Evolutionary conservation across 37 sponge, comb jelly and placozoan genomes (phyloP).

Genomic region (Cladorhizidae sp.): DNA sequence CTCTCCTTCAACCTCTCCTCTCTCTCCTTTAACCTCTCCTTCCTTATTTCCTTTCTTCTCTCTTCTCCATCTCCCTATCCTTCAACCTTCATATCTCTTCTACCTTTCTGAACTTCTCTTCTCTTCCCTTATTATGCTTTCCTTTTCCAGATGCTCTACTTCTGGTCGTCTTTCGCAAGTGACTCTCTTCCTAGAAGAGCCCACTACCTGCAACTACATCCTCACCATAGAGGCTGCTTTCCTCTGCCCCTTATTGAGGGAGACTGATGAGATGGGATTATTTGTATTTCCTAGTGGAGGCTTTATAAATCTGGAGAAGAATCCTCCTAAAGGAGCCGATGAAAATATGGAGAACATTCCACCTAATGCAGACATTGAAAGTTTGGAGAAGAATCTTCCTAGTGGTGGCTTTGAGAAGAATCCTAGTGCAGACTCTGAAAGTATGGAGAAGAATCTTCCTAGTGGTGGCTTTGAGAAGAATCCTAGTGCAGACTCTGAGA

Average conservation of each 20-base stretch:
- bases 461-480: too few relatives aligned
- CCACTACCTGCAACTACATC: conserved; percentile 66
- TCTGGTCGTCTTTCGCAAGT: conserved; percentile 43
- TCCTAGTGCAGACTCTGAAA: neutral
- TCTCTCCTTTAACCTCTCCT: neutral
- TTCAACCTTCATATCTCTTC: neutral
- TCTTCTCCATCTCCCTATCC: neutral
- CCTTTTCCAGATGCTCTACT: conserved; percentile 39
- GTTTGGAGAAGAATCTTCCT: too few relatives aligned
- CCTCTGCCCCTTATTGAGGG: conserved; percentile 60
- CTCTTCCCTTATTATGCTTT: neutral
- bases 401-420: too few relatives aligned
- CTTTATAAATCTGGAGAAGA: too few relatives aligned
- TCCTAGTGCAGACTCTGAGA: neutral
- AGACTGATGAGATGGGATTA: conserved; percentile 65
- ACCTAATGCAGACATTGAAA: neutral
- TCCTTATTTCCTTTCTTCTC: neutral
- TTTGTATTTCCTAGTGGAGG: conserved; percentile 5
- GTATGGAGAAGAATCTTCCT: too few relatives aligned
- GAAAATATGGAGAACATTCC: too few relatives aligned
- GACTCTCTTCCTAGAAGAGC: conserved; percentile 70
- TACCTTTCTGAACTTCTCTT: too few relatives aligned
- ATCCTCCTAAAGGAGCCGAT: neutral
- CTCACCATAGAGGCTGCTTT: conserved; percentile 73
- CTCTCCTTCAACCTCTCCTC: neutral